These are phyloP conservation scores for Chelmon rostratus DNA, from an alignment of 2,797 vertebrate species.

Conservation along the genomic window DNA sequence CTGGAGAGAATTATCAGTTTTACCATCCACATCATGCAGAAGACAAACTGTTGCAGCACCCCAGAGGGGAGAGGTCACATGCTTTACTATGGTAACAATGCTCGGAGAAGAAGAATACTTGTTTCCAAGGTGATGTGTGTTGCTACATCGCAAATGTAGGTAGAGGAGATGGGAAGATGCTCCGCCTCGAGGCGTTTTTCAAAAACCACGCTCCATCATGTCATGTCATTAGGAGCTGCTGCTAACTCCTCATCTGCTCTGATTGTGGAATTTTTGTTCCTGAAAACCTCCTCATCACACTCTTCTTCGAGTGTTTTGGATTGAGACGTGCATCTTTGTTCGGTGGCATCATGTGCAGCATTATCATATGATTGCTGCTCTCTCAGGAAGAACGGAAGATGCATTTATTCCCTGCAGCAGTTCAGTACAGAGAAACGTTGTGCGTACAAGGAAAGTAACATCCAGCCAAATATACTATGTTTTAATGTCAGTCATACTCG, in stretches of 20 bases:
- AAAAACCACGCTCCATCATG: constrained; percentile 16
- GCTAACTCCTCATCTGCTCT: not conserved
- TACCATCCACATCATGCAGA: constrained; percentile 12
- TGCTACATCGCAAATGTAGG: constrained; percentile 37
- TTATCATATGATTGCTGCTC: constrained; percentile 18
- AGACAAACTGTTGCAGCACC: constrained; percentile 36
- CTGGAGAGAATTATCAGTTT: constrained; percentile 38
- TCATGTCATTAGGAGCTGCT: constrained; percentile 15
- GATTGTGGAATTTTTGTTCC: constrained; percentile 26
- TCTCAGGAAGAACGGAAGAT: constrained; percentile 22
- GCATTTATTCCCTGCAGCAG: not conserved
- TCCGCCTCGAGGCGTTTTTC: constrained; percentile 26
- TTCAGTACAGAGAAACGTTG: not conserved
- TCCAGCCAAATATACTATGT: constrained; percentile 3
- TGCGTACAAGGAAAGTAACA: constrained; percentile 7
- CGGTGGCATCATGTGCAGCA: constrained; percentile 12
- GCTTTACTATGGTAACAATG: constrained; percentile 75
- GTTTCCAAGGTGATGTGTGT: constrained; percentile 78
- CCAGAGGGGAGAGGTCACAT: constrained; percentile 58
- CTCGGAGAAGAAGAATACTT: constrained; percentile 45
- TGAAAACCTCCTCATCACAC: constrained; percentile 10
- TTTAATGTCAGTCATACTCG: constrained; percentile 24
- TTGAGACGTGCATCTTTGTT: constrained; percentile 46
- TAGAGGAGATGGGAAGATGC: constrained; percentile 41
- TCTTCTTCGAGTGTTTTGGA: constrained; percentile 29